A percentile compares a stretch with the other conserved stretches of the same genome.
Evolutionary conservation across 2,888 invertebrate species (phyloP).

Genomic region (Sesia bembeciformis): DNA sequence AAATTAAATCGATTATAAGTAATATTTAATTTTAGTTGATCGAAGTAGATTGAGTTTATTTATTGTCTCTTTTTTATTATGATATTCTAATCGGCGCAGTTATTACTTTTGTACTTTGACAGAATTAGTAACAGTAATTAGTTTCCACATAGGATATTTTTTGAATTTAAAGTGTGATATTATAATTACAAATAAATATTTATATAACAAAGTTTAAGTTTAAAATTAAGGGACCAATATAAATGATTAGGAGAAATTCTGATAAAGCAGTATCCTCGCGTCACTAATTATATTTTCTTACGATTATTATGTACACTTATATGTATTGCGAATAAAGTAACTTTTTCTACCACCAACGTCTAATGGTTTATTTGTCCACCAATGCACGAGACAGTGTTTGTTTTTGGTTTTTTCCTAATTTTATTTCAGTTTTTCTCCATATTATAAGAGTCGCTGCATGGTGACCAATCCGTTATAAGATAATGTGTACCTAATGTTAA

Average conservation of each 20-base stretch:
- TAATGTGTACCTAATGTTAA: slow-evolving; percentile 72
- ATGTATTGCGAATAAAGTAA: background rate
- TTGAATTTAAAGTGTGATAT: slow-evolving; percentile 75
- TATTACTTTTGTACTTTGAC: slow-evolving; percentile 70
- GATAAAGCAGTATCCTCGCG: slow-evolving; percentile 26
- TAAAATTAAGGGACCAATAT: slow-evolving; percentile 74
- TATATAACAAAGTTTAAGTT: slow-evolving; percentile 72
- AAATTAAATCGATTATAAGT: slow-evolving; percentile 54
- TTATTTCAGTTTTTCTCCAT: slow-evolving; percentile 63
- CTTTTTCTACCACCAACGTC: background rate
- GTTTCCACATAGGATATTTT: slow-evolving; percentile 65
- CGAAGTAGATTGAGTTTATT: slow-evolving; percentile 65
- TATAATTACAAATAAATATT: slow-evolving; percentile 54
- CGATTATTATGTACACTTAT: background rate
- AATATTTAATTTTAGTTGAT: slow-evolving; percentile 71
- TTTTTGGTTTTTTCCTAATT: slow-evolving; percentile 37
- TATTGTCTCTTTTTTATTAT: slow-evolving; percentile 70
- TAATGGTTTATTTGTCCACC: slow-evolving; percentile 47
- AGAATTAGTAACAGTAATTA: slow-evolving; percentile 55
- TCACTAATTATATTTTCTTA: background rate
- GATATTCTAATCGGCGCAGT: slow-evolving; percentile 69
- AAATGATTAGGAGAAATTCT: slow-evolving; percentile 71
- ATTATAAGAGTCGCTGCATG: slow-evolving; percentile 54
- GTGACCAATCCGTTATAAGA: slow-evolving; percentile 58
- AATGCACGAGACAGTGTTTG: slow-evolving; percentile 42